These are phyloP conservation scores for Tretioscincus oriximinensis DNA, from an alignment of 2,113 vertebrate genomes.

Conservation along the genomic window DNA sequence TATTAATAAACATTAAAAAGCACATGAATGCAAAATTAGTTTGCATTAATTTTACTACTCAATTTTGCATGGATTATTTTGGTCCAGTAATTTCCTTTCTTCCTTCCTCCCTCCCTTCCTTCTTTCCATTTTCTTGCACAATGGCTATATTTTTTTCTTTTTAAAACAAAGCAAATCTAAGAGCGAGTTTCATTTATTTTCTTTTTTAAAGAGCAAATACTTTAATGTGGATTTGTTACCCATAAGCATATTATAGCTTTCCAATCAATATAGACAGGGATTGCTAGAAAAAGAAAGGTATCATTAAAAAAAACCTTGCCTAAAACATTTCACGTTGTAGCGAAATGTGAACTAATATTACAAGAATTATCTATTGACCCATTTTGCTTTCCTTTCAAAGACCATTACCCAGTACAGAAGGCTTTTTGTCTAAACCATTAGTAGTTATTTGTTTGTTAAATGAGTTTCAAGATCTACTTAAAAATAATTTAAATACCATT, in stretches of 20 bases:
- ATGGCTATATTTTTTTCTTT: background rate
- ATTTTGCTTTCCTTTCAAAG: slow-evolving; percentile 64
- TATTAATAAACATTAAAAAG: background rate
- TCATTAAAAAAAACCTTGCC: background rate
- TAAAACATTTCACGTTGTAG: slow-evolving; percentile 45
- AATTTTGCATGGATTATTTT: too few species aligned
- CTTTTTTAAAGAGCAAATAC: background rate
- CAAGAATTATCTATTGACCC: slow-evolving; percentile 66
- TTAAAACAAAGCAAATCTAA: background rate
- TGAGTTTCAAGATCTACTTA: slow-evolving; percentile 66
- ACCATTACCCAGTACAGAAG: slow-evolving; percentile 70
- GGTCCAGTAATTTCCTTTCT: background rate
- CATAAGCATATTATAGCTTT: background rate
- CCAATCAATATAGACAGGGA: background rate
- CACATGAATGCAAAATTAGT: background rate
- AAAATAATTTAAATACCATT: slow-evolving; percentile 68
- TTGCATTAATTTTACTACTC: background rate
- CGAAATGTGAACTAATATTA: slow-evolving; percentile 60
- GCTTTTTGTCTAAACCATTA: slow-evolving; percentile 62
- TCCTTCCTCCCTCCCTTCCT: background rate
- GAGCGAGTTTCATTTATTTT: too few species aligned
- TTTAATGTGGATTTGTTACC: background rate
- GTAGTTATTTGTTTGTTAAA: slow-evolving; percentile 69
- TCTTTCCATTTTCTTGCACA: slow-evolving; percentile 1
- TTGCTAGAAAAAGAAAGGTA: background rate